Evolutionary conservation across 2,113 vertebrate species (phyloP).

Genomic region (Pomatostomus ruficeps): DNA sequence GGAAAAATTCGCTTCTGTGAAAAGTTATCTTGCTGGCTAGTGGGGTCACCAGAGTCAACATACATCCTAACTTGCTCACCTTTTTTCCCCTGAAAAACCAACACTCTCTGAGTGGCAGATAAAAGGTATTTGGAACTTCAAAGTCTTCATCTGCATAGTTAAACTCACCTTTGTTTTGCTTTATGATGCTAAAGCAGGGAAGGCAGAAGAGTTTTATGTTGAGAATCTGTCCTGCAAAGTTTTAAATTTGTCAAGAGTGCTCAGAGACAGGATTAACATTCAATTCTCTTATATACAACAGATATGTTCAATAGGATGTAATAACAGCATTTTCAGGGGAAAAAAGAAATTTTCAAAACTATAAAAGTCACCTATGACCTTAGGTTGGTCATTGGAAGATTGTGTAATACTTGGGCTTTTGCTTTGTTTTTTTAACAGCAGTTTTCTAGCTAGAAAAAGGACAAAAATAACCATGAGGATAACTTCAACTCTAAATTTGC

Average conservation of each 20-base stretch:
- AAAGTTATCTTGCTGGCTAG: neutral
- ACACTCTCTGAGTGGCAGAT: neutral
- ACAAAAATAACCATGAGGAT: neutral
- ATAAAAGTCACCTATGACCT: neutral
- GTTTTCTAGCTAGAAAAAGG: neutral
- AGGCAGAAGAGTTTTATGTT: neutral
- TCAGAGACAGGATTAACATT: neutral
- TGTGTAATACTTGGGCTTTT: neutral
- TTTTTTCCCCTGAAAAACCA: neutral
- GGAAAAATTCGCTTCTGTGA: neutral
- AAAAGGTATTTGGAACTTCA: neutral
- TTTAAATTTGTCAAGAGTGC: neutral
- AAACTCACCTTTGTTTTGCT: neutral
- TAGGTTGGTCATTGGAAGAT: neutral
- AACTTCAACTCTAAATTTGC: neutral
- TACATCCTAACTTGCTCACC: neutral
- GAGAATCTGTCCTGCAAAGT: neutral
- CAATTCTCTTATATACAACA: neutral
- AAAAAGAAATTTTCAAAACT: neutral
- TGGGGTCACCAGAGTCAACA: neutral
- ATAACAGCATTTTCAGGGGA: neutral
- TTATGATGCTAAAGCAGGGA: neutral
- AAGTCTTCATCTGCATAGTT: neutral
- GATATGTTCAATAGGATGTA: neutral
- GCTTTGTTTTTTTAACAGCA: neutral